A percentile compares a stretch with the other conserved stretches of the same genome.
Conservation (phyloP, 2,113 vertebrate genomes). For the Morphnarchus princeps region DNA sequence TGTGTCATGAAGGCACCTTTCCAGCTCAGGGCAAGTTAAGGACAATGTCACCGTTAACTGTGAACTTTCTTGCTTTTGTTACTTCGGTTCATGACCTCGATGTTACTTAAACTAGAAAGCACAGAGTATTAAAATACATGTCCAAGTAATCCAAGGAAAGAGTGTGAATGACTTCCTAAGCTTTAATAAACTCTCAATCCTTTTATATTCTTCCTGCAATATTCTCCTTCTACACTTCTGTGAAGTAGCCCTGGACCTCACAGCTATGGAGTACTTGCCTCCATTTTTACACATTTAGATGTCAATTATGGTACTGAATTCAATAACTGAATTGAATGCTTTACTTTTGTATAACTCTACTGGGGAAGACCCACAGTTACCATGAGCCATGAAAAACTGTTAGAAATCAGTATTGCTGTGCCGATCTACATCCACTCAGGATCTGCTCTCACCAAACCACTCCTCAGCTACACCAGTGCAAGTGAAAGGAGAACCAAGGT, state of each 20-base stretch:
- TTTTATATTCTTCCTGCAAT: neutral
- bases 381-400: neutral
- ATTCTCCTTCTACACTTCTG: neutral
- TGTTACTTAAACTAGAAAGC: neutral
- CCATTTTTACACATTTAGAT: neutral
- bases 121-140: neutral
- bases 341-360: neutral
- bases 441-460: neutral
- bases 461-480: neutral
- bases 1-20: neutral
- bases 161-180: neutral
- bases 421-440: neutral
- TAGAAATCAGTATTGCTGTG: neutral
- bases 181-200: neutral
- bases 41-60: neutral
- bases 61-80: neutral
- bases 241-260: neutral
- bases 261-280: neutral
- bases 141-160: neutral
- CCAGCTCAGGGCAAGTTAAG: neutral
- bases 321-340: neutral
- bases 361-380: neutral
- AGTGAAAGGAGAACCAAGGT: neutral
- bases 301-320: neutral
- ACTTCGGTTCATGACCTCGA: neutral